Conservation (phyloP, 2,888 invertebrate genomes). For the Drosophila nr. perissopoda region DNA sequence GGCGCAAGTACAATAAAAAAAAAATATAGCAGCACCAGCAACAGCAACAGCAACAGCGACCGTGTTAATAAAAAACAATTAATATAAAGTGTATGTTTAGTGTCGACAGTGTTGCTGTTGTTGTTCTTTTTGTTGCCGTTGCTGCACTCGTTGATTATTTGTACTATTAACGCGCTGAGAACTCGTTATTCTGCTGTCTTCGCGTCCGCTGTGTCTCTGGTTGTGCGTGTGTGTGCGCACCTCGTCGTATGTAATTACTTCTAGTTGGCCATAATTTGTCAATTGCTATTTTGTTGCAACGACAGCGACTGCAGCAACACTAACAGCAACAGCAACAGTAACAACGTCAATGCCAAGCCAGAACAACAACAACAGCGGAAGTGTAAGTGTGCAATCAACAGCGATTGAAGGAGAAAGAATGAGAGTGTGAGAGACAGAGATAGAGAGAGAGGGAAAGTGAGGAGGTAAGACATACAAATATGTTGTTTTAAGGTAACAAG, state of each 20-base stretch:
- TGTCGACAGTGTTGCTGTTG: constrained; percentile 69
- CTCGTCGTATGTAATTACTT: constrained; percentile 74
- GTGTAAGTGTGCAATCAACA: constrained; percentile 68
- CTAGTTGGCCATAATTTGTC: constrained; percentile 79
- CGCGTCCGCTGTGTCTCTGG: constrained; percentile 23
- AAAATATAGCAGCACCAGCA: constrained; percentile 30
- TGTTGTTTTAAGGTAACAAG: not conserved
- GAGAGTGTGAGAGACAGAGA: not conserved
- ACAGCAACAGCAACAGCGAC: constrained; percentile 31
- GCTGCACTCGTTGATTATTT: constrained; percentile 75
- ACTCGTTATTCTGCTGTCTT: constrained; percentile 65
- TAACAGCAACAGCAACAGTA: constrained; percentile 30
- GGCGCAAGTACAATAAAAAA: constrained; percentile 35
- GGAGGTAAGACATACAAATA: not conserved
- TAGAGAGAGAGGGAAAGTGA: not conserved
- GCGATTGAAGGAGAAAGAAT: not conserved
- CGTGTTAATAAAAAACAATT: constrained; percentile 77
- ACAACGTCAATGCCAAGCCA: constrained; percentile 20
- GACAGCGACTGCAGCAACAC: constrained; percentile 25
- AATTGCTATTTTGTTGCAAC: constrained; percentile 77
- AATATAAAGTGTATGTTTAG: constrained; percentile 79
- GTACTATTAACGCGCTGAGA: constrained; percentile 76
- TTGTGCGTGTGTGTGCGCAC: constrained; percentile 31
- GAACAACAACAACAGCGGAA: constrained; percentile 52
- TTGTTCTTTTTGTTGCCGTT: constrained; percentile 35